Conservation (phyloP, 2,888 invertebrate genomes). For the Gortyna flavago region DNA sequence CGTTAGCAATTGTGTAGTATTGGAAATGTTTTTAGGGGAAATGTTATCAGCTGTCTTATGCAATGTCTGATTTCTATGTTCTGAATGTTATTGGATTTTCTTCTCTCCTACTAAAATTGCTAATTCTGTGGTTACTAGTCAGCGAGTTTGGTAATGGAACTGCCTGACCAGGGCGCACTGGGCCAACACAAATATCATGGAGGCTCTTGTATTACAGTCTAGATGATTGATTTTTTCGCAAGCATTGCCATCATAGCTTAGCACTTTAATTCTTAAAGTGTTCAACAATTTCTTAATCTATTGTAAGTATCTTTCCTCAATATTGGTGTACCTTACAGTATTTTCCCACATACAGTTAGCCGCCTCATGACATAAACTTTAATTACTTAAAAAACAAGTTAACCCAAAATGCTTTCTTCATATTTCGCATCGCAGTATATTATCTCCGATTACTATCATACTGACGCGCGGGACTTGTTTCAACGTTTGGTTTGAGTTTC, state of each 20-base stretch:
- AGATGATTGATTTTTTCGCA: background rate
- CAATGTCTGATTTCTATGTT: background rate
- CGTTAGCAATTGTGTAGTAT: conserved; percentile 54
- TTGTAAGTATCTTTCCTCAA: background rate
- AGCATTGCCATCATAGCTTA: background rate
- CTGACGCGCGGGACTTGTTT: conserved; percentile 45
- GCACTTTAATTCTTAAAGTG: background rate
- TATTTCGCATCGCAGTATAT: conserved; percentile 67
- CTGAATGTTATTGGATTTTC: background rate
- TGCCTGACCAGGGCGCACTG: background rate
- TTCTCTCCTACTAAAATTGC: too few relatives aligned
- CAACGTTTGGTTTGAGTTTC: conserved; percentile 17
- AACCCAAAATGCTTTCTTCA: conserved; percentile 61
- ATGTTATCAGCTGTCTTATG: conserved; percentile 13
- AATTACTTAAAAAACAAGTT: conserved; percentile 63
- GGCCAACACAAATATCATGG: background rate
- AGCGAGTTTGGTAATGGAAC: background rate
- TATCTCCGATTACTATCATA: conserved; percentile 68
- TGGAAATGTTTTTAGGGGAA: conserved; percentile 41
- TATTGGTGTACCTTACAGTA: conserved; percentile 11
- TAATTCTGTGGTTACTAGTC: background rate
- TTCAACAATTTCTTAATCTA: background rate
- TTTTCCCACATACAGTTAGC: conserved; percentile 45
- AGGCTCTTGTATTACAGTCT: background rate
- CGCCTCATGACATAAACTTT: conserved; percentile 62